These are phyloP conservation scores for Cepaea hortensis DNA, from an alignment of 2,888 invertebrate genomes.

Conservation along the genomic window DNA sequence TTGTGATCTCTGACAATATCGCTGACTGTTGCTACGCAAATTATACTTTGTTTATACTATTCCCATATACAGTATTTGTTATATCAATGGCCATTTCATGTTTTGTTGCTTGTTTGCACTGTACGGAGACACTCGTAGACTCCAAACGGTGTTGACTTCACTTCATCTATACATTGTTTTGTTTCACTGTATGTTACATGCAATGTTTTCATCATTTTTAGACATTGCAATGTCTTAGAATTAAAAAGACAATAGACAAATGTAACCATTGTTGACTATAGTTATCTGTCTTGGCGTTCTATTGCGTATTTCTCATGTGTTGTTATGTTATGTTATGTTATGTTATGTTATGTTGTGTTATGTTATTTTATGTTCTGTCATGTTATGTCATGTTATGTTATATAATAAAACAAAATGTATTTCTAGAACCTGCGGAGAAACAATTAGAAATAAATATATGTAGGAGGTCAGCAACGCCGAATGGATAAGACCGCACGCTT, in stretches of 20 bases:
- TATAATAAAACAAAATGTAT: neutral
- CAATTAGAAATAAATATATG: too few relatives aligned
- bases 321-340: neutral
- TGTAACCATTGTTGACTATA: too few relatives aligned
- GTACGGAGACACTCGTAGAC: neutral
- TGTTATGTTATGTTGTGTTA: neutral
- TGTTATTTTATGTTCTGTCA: neutral
- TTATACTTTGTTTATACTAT: too few relatives aligned
- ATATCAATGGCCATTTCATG: neutral
- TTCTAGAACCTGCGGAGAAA: too few relatives aligned
- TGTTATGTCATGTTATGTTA: neutral
- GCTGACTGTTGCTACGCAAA: too few relatives aligned
- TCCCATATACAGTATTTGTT: neutral
- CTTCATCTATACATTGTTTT: too few relatives aligned
- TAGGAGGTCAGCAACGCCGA: too few relatives aligned
- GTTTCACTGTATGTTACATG: neutral
- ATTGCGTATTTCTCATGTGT: too few relatives aligned
- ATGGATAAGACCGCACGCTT: too few relatives aligned
- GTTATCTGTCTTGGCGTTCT: too few relatives aligned
- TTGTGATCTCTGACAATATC: too few relatives aligned
- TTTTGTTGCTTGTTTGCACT: neutral
- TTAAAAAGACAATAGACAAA: neutral
- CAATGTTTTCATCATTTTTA: neutral
- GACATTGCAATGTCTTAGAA: slow-evolving; percentile 23
- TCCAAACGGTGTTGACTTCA: neutral